Evolutionary conservation across 2,797 vertebrate genomes (phyloP).

Genomic region (Danionella dracula): DNA sequence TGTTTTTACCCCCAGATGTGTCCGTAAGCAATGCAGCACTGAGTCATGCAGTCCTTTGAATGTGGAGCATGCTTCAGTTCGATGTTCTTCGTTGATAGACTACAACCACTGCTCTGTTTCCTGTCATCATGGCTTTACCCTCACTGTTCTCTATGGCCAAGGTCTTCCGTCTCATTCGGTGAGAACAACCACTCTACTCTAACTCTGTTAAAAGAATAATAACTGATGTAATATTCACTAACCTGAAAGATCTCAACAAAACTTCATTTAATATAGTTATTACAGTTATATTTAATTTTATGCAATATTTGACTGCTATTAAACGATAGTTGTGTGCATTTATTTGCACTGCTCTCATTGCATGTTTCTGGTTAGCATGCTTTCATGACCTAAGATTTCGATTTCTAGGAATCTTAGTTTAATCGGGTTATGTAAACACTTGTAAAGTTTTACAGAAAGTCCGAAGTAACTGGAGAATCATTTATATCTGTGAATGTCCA

Average conservation of each 20-base stretch:
- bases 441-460: not conserved
- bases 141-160: conserved; percentile 63
- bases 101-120: conserved; percentile 68
- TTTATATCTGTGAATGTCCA: not conserved
- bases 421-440: not conserved
- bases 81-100: conserved; percentile 68
- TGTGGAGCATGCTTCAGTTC: conserved; percentile 67
- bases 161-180: conserved; percentile 57
- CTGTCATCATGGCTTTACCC: conserved; percentile 75
- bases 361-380: not conserved
- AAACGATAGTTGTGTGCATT: too few relatives aligned
- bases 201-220: too few relatives aligned
- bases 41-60: conserved; percentile 61
- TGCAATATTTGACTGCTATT: too few relatives aligned
- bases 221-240: too few relatives aligned
- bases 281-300: too few relatives aligned
- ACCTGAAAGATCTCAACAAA: too few relatives aligned
- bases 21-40: conserved; percentile 59
- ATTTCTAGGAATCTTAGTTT: not conserved
- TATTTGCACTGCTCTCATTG: too few relatives aligned
- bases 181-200: not conserved
- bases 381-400: not conserved
- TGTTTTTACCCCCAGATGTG: conserved; percentile 63
- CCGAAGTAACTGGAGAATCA: not conserved
- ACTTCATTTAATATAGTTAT: too few relatives aligned